These are phyloP conservation scores for Crotalus helleri DNA, from an alignment of 2,113 vertebrate genomes.

Conservation along the genomic window DNA sequence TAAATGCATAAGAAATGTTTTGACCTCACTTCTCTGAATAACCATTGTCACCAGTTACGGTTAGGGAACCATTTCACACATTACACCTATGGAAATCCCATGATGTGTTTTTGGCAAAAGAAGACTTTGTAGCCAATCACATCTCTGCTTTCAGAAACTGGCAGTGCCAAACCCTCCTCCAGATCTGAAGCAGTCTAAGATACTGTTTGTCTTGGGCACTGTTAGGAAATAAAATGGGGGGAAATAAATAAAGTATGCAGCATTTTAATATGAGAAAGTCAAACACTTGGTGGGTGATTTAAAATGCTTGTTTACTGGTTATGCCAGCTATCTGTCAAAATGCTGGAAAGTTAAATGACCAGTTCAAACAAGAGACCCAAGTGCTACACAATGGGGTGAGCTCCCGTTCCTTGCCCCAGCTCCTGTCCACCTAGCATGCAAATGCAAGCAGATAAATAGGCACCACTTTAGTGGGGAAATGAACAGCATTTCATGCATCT, in stretches of 20 bases:
- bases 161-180: background rate
- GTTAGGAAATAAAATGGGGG: background rate
- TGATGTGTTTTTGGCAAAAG: background rate
- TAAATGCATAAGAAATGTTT: conserved; percentile 36
- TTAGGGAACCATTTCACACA: background rate
- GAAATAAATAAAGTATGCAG: background rate
- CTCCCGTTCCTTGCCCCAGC: background rate
- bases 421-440: background rate
- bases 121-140: background rate
- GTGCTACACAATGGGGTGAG: background rate
- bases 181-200: background rate
- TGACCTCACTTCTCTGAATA: background rate
- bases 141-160: background rate
- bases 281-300: background rate
- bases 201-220: background rate
- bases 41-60: background rate
- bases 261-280: background rate
- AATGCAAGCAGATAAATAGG: background rate
- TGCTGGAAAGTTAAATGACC: background rate
- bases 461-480: background rate
- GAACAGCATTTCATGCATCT: background rate
- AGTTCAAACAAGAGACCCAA: background rate
- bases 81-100: background rate
- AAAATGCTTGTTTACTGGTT: background rate
- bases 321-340: background rate